Conservation (phyloP, 1,140 invertebrate species). For the Drosophila aff. region DNA sequence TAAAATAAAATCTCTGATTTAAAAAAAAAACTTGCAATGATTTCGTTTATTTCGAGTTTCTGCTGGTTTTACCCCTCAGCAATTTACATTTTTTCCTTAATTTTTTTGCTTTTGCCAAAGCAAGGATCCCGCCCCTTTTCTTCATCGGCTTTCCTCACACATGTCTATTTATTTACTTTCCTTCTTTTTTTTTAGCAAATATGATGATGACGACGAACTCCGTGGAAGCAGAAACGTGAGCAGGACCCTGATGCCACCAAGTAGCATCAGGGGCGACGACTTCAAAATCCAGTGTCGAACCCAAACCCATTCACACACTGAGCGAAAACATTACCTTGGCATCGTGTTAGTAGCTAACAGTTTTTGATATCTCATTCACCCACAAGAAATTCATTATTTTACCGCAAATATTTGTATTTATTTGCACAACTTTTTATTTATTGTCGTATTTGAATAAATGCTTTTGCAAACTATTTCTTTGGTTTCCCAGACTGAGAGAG, state of each 20-base stretch:
- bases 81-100: constrained; percentile 7
- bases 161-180: constrained; percentile 62
- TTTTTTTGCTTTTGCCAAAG: not conserved
- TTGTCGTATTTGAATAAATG: not conserved
- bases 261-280: constrained; percentile 14
- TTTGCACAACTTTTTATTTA: not conserved
- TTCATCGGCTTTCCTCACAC: constrained; percentile 37
- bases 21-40: not conserved
- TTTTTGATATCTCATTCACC: not conserved
- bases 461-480: not conserved
- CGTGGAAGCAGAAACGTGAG: constrained; percentile 7
- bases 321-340: not conserved
- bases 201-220: constrained; percentile 42
- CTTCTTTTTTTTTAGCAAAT: constrained; percentile 40
- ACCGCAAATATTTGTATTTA: not conserved
- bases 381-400: not conserved
- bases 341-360: too few species aligned
- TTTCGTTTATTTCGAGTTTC: not conserved
- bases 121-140: not conserved
- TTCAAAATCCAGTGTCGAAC: not conserved
- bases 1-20: too few species aligned
- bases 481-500: not conserved
- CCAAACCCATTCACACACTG: not conserved
- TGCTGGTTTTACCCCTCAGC: not conserved
- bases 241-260: constrained; percentile 11